Evolutionary conservation across 2,797 vertebrate species (phyloP).

Genomic region (Phyllotis vaccarum): DNA sequence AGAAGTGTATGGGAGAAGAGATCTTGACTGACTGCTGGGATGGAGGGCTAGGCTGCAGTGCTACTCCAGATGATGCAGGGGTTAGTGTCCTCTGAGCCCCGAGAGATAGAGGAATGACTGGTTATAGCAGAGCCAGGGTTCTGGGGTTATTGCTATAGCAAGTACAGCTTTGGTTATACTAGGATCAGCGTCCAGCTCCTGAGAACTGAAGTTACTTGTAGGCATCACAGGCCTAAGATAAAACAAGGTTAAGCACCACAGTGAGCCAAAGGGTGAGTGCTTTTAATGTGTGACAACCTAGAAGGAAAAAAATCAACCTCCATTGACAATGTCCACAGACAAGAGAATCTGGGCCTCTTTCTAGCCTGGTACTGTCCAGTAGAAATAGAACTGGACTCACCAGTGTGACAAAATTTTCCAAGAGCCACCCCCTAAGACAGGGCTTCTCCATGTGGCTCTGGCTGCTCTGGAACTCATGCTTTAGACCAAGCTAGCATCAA

Average conservation of each 20-base stretch:
- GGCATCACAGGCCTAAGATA: not conserved
- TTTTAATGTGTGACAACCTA: not conserved
- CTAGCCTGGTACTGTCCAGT: not conserved
- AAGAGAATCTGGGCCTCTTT: not conserved
- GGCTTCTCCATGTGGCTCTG: not conserved
- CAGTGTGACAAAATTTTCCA: not conserved
- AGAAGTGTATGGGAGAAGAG: not conserved
- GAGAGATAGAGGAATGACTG: not conserved
- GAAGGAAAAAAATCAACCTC: not conserved
- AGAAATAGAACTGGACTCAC: not conserved
- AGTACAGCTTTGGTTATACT: not conserved
- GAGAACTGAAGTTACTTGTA: not conserved
- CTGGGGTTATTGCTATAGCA: not conserved
- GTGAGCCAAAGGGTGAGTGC: not conserved
- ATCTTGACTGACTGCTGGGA: fast-evolving
- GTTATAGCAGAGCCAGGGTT: not conserved
- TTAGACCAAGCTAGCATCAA: not conserved
- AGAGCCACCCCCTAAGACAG: not conserved
- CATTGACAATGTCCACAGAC: not conserved
- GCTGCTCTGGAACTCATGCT: not conserved
- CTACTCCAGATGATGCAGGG: not conserved
- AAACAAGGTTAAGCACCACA: not conserved
- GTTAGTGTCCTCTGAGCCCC: not conserved
- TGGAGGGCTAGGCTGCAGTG: not conserved
- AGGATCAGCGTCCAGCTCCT: not conserved